Evolutionary conservation across 2,113 vertebrate genomes (phyloP), one percentile per base, ranked within the genome.

Genomic region (Sylvilagus bachmani): DNA sequence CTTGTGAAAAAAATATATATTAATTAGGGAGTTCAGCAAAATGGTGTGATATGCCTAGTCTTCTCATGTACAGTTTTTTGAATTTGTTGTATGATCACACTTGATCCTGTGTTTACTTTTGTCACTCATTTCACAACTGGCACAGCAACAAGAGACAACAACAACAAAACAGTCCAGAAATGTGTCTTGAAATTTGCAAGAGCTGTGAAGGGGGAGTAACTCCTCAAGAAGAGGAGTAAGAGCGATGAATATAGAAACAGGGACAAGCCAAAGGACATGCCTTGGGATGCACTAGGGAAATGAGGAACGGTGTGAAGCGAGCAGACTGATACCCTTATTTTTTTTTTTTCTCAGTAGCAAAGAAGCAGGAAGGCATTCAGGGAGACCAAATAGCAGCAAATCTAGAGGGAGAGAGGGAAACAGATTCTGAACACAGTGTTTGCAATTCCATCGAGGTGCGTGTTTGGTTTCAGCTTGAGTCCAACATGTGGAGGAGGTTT

Each of bases 91-190:
- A 62, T 77, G 62, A 89, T 89, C 90, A 87, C 81, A 74, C 78
- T 87, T 31, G 86, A 36, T 69, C 91, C 67, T 62, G 0, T 84
- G 67, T 93, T 95, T 94, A 69, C 95, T 90, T 93, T 75, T 86
- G 53, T 89, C 81, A 66, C 70, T 93, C 62, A 5, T 53, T 89
- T 96, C 83, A 91, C 86, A 92, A 95, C 90, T 22, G 74, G 82
- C 87, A 73, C n/a, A 80, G 79, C 61, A 75, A 70, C 70, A 69
- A 51, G 86, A 73, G 67, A 71, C 78, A 94, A 86, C 67, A 81
- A 67, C 87, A 90, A 55, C 58, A 79, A 62, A 96, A 89, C 70
- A 83, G 88, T 69, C 94, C 95, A 89, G 89, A 95, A 96, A 96
- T 49, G 70, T 92, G 95, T 92, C 66, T 38, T 10, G 70, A 94